Percentiles rank a stretch among this genome's conserved stretches.
These are phyloP conservation scores for Pachycephala philippinensis DNA, from an alignment of 2,113 vertebrate species.

Conservation along the genomic window DNA sequence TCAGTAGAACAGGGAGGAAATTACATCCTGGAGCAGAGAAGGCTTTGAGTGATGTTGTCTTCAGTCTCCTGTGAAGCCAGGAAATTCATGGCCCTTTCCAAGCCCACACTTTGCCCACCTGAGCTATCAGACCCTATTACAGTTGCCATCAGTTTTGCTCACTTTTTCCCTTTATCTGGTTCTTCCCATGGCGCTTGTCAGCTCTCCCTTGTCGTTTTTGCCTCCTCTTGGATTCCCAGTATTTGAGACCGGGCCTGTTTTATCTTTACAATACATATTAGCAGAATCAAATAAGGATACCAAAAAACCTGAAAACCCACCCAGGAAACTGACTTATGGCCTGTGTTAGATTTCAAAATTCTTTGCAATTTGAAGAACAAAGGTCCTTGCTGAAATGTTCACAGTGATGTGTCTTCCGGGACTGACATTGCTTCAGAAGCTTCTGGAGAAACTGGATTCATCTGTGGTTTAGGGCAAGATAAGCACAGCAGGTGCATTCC, in stretches of 20 bases:
- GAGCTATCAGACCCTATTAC: background rate
- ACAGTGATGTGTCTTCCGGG: background rate
- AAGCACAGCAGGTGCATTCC: background rate
- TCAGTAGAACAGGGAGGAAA: background rate
- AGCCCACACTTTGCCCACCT: background rate
- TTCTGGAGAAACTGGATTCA: background rate
- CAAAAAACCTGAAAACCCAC: background rate
- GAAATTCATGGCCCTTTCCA: background rate
- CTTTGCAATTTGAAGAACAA: background rate
- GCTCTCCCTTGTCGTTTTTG: background rate
- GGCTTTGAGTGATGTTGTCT: constrained; percentile 22
- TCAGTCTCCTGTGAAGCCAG: background rate
- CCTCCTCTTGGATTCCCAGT: background rate
- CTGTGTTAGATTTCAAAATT: background rate
- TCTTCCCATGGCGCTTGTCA: background rate
- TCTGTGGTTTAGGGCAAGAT: background rate
- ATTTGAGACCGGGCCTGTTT: background rate
- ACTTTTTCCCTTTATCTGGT: background rate
- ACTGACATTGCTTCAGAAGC: background rate
- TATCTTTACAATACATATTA: background rate
- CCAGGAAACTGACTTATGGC: background rate
- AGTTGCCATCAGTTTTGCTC: background rate
- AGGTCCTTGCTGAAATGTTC: background rate
- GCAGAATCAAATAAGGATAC: background rate
- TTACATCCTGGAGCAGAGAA: background rate